Base-by-base conservation (phyloP, 2,113 vertebrate species). In the Corydoras maculifer region DNA sequence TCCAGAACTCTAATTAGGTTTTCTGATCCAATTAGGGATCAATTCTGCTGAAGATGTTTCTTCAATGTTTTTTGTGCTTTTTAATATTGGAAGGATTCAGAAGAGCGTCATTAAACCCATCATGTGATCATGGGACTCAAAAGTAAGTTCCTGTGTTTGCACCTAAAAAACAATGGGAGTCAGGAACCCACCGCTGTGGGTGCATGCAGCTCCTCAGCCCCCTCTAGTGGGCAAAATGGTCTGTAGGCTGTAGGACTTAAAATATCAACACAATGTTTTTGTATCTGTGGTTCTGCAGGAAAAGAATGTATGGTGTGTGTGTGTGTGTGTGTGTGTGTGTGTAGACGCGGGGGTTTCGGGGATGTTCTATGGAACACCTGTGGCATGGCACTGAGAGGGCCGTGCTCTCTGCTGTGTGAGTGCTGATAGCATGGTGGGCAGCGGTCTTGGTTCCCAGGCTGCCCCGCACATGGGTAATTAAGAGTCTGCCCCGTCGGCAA, bases 401-500 rank as follows among this genome's bases (percentile, higher is more conserved):
- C 62, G 69, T 68, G 35, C 59, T 65, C 68, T 74, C 30, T 74
- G 59, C 62, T 49, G 49, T 70, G n/a, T 54, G 58, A 67, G 60
- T 69, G 62, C 57, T 60, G 49, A 65, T 65, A 57, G 49, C 62
- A 54, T 60, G 68, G 55, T 30, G 62, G 55, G 73, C 62, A 65
- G 15, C 30, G 31, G 61, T 14, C 53, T 62, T 55, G 14, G 29
- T 66, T 67, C 57, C 48, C 51, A 77, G 58, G 35, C 14, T 54
- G 29, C 30, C 30, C 50, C 71, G 60, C 9, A 13, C 54, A 18
- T 35, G 67, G 64, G 59, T 75, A 75, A 75, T 78, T 78, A 69
- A 69, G 65, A 65, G 15, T 35, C 72, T 11, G 29, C 69, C 55
- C 58, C 63, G 30, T 9, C 63, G 15, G 31, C 8, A 14, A 43